Base-by-base conservation (phyloP, 2,113 vertebrate genomes). In the Polypterus bichir region DNA sequence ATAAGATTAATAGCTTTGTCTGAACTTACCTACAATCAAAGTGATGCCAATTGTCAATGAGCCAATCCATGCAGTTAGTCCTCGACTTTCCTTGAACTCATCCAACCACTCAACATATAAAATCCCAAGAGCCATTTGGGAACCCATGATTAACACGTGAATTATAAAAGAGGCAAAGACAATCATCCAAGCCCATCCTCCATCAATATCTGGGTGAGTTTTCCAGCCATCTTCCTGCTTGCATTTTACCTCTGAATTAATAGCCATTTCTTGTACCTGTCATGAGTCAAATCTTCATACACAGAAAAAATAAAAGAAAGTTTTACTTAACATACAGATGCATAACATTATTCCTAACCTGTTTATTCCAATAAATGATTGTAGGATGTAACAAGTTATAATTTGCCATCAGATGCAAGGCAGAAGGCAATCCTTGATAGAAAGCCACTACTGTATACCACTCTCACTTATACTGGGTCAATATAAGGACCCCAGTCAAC, bases 101-200 rank as follows among this genome's bases (percentile, higher is more conserved):
- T 89, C 83, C 46, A 89, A 81, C 87, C 87, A 89, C 48, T 88
- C 86, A 73, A 86, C 76, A n/a, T 89, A 86, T 68, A 89, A 86
- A 62, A 88, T 70, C 6, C 87, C 86, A 64, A 89, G 81, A 44
- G 86, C 83, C 87, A 89, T 89, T 70, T 89, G 86, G 10, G 86
- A 88, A 65, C 87, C 86, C 83, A 89, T 87, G 66, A 86, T 67
- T 47, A 89, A 82, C 47, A 89, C 74, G 65, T 89, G 86, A 54
- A 83, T 83, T 46, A 88, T 70, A 59, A 89, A 89, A 5, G 87
- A 89, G 4, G 87, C 78, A 5, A 89, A 68, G 4, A 89, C 85
- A 62, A 89, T 76, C 81, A 89, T 78, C 87, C 87, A 89, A 44
- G 83, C 87, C 87, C 86, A 89, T 44, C 86, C 81, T 5, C 82